These are phyloP conservation scores for Dicyrtomina minuta DNA, from an alignment of 2,888 invertebrate genomes.

Conservation along the genomic window DNA sequence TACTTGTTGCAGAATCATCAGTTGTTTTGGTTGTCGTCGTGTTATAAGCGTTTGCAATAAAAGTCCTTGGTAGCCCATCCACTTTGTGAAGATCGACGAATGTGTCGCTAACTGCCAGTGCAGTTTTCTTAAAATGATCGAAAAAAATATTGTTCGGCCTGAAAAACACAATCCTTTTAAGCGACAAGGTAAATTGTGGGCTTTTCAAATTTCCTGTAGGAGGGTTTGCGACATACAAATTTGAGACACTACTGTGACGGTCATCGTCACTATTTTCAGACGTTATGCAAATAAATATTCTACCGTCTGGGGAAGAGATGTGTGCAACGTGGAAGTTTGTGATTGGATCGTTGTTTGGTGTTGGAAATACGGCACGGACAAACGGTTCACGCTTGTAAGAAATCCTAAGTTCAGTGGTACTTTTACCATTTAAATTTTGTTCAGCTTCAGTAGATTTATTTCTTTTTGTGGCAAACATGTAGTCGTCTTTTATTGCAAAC, in stretches of 20 bases:
- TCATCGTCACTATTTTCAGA: conserved; percentile 74
- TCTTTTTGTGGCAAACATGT: conserved; percentile 78
- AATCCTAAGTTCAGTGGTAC: conserved; percentile 67
- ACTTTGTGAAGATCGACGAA: conserved; percentile 88
- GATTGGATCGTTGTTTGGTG: conserved; percentile 65
- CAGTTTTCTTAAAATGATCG: too few relatives aligned
- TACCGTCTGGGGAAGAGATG: too few relatives aligned
- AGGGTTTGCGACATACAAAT: conserved; percentile 74
- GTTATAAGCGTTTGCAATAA: conserved; percentile 79
- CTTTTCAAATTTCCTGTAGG: conserved; percentile 60
- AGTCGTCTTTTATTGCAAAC: conserved; percentile 79
- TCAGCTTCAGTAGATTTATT: too few relatives aligned
- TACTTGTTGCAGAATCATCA: too few relatives aligned
- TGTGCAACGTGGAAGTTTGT: conserved; percentile 79
- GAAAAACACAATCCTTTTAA: conserved; percentile 78
- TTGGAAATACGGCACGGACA: conserved; percentile 73
- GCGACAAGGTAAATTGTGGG: conserved; percentile 73
- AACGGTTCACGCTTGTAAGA: conserved; percentile 74
- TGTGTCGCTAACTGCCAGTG: too few relatives aligned
- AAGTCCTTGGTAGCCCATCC: conserved; percentile 81
- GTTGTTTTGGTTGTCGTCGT: conserved; percentile 52
- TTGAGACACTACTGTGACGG: too few relatives aligned
- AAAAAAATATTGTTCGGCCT: conserved; percentile 77
- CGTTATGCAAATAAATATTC: conserved; percentile 76
- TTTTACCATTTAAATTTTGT: too few relatives aligned